A percentile compares a stretch with the other conserved stretches of the same genome.
Conservation (phyloP, 2,113 vertebrate species). For the Sula dactylatra region DNA sequence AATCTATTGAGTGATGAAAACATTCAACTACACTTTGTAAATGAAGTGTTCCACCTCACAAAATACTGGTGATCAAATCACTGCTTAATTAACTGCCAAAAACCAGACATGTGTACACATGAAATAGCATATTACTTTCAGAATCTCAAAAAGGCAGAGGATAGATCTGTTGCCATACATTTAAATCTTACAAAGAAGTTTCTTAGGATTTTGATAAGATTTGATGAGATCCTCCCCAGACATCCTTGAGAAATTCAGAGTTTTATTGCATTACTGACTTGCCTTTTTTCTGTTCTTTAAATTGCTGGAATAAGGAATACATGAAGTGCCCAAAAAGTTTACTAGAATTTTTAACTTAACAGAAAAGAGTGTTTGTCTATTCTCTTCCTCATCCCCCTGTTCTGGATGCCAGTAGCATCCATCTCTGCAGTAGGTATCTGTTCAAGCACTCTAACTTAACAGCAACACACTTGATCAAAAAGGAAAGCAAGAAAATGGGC, state of each 20-base stretch:
- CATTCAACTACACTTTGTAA: not conserved
- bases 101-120: accelerated
- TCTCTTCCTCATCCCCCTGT: not conserved
- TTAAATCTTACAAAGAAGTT: not conserved
- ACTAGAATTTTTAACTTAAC: not conserved
- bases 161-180: not conserved
- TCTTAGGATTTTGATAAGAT: not conserved
- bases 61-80: not conserved
- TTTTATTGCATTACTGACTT: not conserved
- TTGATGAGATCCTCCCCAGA: not conserved
- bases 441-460: not conserved
- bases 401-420: not conserved
- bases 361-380: not conserved
- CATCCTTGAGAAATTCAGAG: not conserved
- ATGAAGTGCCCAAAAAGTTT: not conserved
- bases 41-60: not conserved
- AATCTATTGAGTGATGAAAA: not conserved
- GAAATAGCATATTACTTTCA: not conserved
- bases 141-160: not conserved
- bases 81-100: not conserved
- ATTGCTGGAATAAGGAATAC: not conserved
- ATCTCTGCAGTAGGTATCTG: not conserved
- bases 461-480: not conserved
- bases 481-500: not conserved
- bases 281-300: not conserved